Base-by-base conservation (phyloP, 2,888 invertebrate genomes). In the Andrena fulva region DNA sequence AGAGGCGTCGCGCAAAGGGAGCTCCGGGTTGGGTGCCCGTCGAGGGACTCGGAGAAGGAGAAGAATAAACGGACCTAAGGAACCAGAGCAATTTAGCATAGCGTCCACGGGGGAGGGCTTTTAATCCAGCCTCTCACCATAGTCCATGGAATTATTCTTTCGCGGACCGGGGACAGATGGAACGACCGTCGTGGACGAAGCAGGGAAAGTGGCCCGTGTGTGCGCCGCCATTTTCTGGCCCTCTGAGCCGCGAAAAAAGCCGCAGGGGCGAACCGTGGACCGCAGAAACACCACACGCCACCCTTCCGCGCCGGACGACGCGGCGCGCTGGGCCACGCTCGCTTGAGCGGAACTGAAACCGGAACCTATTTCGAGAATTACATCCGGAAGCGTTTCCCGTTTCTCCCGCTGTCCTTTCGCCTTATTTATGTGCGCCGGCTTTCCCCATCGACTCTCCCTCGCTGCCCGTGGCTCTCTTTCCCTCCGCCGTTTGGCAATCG, bases 281-380 rank as follows among this genome's bases (percentile, higher is more conserved):
- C 74, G 33, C 74, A 74, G 31, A 20, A 12, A 33, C 63, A 50
- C 20, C 52, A 31, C 48, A 35, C 48, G 42, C 56, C 66, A n/a
- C 35, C 73, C 52, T 29, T n/a, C 50, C 62, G 35, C 69, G 64
- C 52, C 50, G 64, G 77, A 77, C 59, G 42, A 56, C 24, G 48
- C 52, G 69, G 35, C 2, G 27, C 33, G 52, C 64, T 10, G 20
- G 71, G 79, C 35, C 80, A 80, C 80, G 80, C 80, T 80, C 66
- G 60, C 78, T 83, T 67, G 48, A 78, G 63, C 77, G 80, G 77
- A 77, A 80, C 72, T 71, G 78, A 85, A 85, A 81, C 80, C 77
- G 82, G 68, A 82, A 80, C 82, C 76, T 85, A 85, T 85, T 82
- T 85, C 50, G 68, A 69, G 79, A 85, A 85, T 85, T 85, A 82